Base-by-base conservation (phyloP, 2,797 vertebrate species). In the Tapirus indicus region DNA sequence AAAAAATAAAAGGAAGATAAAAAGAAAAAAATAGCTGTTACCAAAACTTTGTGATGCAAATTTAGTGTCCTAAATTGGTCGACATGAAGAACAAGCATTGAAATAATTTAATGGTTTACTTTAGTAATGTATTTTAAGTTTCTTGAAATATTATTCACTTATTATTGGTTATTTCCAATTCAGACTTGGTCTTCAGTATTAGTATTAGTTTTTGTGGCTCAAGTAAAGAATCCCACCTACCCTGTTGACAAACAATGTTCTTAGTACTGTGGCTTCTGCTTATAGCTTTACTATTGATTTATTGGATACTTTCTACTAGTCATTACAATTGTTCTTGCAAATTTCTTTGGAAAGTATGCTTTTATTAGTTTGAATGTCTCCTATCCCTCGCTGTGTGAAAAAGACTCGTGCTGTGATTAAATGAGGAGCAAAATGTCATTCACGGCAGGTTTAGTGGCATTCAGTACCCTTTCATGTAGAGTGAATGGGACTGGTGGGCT, bases 381-480 rank as follows among this genome's bases (percentile, higher is more conserved):
- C 75, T 79, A 49, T 96, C 21, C n/a, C 54, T 74, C 96, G 74
- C 68, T 84, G 91, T 95, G 69, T 94, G 82, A 89, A 95, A 93
- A 78, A 2, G 10, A 52, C 29, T 71, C 47, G 92, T 93, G 64
- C 79, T 96, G 88, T 88, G 95, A 96, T 88, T 93, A 93, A 95
- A 96, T 85, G 41, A 91, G 62, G 71, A 97, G 35, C 58, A 97
- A 92, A 90, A 94, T 72, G 82, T 93, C 84, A 92, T 60, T 98
- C 89, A 72, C 23, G 7, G n/a, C 68, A 91, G 27, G 77, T 74
- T 66, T 94, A 23, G 38, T 92, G 75, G 54, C 82, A 96, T 94
- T 85, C 92, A 88, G 78, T 87, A 86, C 35, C 6, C 25, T 93
- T 92, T 92, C 95, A 91, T 80, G 75, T 56, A 93, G 88, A 94